Conservation (phyloP, 1,140 invertebrate genomes). For the Manduca sexta region DNA sequence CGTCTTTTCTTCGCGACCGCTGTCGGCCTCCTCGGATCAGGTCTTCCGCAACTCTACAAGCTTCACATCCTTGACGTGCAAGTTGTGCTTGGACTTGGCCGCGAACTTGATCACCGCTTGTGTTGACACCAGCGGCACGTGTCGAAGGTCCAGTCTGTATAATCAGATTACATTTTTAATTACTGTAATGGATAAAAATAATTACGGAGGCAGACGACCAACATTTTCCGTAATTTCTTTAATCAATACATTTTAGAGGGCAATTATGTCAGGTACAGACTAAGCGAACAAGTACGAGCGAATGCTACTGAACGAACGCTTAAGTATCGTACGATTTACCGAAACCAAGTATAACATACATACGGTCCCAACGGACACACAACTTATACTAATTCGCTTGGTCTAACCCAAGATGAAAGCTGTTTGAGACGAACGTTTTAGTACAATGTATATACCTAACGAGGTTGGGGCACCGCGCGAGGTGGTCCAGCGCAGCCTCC, state of each 20-base stretch:
- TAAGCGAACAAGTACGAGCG: too few species aligned
- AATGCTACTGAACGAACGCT: too few species aligned
- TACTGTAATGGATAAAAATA: background rate
- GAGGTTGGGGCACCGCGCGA: slow-evolving; percentile 77
- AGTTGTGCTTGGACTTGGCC: slow-evolving; percentile 81
- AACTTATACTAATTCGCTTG: too few species aligned
- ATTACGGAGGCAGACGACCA: too few species aligned
- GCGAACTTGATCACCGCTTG: slow-evolving; percentile 87
- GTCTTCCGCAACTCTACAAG: slow-evolving; percentile 76
- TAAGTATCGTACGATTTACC: too few species aligned
- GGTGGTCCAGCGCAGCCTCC: slow-evolving; percentile 85
- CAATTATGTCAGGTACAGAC: too few species aligned
- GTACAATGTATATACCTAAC: slow-evolving; percentile 39
- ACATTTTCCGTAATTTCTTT: too few species aligned
- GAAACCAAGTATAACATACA: too few species aligned
- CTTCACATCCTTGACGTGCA: slow-evolving; percentile 84
- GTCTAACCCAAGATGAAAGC: too few species aligned
- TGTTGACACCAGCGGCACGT: slow-evolving; percentile 83
- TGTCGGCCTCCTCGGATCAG: slow-evolving; percentile 44
- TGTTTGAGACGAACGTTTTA: background rate
- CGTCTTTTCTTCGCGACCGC: slow-evolving; percentile 8
- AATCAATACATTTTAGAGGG: too few species aligned
- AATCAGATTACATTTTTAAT: background rate
- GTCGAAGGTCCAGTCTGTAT: slow-evolving; percentile 81
- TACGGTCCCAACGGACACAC: too few species aligned